Conservation (phyloP, 2,113 vertebrate species). For the Acrocephalus kingi region DNA sequence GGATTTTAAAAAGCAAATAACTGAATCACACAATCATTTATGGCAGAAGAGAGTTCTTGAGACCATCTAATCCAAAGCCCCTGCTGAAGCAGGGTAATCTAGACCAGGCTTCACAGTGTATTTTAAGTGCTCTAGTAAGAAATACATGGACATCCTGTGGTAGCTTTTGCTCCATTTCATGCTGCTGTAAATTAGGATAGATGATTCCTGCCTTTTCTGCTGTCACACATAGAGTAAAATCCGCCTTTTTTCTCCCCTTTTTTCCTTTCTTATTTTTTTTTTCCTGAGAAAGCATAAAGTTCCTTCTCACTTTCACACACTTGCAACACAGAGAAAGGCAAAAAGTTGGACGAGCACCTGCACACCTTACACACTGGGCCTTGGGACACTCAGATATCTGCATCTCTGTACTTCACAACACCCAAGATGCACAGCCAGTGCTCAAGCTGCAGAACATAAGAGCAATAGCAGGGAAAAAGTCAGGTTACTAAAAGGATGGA, state of each 20-base stretch:
- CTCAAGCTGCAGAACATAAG: background rate
- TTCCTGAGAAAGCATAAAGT: too few species aligned
- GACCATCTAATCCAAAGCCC: background rate
- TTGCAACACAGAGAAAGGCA: background rate
- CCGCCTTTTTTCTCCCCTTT: rapidly evolving
- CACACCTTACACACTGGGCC: background rate
- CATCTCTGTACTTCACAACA: background rate
- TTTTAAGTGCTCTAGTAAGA: background rate
- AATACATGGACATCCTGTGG: background rate
- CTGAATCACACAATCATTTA: background rate
- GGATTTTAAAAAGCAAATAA: background rate
- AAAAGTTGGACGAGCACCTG: background rate
- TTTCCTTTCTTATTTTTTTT: too few species aligned
- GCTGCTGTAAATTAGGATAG: background rate
- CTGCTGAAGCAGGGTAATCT: background rate
- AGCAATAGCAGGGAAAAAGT: background rate
- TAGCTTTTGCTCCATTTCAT: background rate
- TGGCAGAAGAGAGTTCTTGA: background rate
- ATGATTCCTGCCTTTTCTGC: background rate
- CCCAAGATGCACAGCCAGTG: background rate
- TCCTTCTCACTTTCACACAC: background rate
- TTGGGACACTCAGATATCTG: background rate
- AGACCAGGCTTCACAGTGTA: background rate
- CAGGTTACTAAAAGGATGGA: background rate
- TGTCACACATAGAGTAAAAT: background rate